Evolutionary conservation across 2,888 invertebrate species (phyloP), one percentile per base, ranked within the genome.

Genomic region (Lathronympha strigana): DNA sequence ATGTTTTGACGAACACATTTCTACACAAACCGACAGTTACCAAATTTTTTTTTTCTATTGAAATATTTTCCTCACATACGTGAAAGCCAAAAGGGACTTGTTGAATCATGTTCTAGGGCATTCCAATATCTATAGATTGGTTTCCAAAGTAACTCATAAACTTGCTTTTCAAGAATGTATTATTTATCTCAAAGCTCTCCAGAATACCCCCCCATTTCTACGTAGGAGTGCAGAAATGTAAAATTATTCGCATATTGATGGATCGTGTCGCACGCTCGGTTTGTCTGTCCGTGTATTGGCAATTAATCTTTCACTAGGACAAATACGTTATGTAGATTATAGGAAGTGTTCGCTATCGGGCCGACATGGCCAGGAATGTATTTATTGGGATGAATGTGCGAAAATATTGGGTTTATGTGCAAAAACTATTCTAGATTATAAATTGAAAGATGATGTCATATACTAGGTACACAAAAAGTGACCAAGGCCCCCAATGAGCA

Each of bases 201-300:
- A 83, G 87, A 87, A 86, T 87, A 86, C 71, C 21, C 28, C 71
- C 70, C 61, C 63, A 70, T 71, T 70, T 58, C 63, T 71, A 84
- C 86, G 91, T 90, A 90, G 90, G 91, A 87, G 90, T 87, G 81
- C 86, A 85, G 84, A 83, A 84, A 81, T 78, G 82, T 80, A 83
- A 84, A 89, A 83, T 88, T 90, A 90, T 89, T 80, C 74, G 83
- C 75, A 83, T 86, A 86, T 88, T 83, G 87, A 86, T 78, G 73
- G 80, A 76, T 83, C 86, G 88, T 90, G 90, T 90, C 80, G 82
- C 80, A 73, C 75, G 78, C 71, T 74, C 80, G 76, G 79, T 83
- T 82, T 78, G 80, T 86, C 80, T 78, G 84, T 86, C 78, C 77
- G 80, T 77, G 76, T 84, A 87, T 88, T 83, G 88, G 81, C 88